phyloP scores from a whole-genome alignment of 2,888 invertebrate genomes.

The Platynereis dumerilii region DNA sequence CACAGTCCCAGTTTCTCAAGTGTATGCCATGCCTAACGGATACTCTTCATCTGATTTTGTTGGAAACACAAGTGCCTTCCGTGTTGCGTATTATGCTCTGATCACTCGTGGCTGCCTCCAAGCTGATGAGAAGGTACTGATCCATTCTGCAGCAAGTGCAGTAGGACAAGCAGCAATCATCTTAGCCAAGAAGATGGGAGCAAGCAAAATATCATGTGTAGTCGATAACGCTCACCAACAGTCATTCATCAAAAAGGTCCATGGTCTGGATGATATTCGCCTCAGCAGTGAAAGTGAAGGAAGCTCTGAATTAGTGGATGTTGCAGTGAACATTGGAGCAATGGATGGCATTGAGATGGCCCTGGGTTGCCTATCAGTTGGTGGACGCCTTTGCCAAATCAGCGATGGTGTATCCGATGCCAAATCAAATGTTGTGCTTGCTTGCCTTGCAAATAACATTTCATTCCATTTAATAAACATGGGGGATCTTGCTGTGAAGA shows the following conservation, averaged over 20 bases:
- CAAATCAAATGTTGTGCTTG: background rate
- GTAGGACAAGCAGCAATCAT: slow-evolving; percentile 10
- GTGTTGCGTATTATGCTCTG: slow-evolving; percentile 7
- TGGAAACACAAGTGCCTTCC: slow-evolving; percentile 2
- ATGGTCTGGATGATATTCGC: background rate
- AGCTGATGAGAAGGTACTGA: background rate
- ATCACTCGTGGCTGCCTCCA: background rate
- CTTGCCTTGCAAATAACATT: slow-evolving; percentile 14
- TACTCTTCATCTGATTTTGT: background rate
- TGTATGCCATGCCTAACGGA: background rate
- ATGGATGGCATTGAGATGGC: background rate
- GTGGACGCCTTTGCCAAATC: slow-evolving; percentile 12
- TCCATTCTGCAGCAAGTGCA: background rate
- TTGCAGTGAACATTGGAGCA: background rate
- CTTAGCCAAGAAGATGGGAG: slow-evolving; percentile 5
- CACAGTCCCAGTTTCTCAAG: background rate
- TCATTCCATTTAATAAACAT: slow-evolving; percentile 17
- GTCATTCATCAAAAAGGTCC: background rate
- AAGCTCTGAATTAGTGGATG: background rate
- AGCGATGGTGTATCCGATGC: background rate
- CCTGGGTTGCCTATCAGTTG: slow-evolving; percentile 2
- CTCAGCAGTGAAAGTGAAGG: too few species aligned
- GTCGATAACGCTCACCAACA: background rate
- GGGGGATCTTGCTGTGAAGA: slow-evolving; percentile 17
- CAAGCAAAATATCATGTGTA: background rate